Conservation (phyloP, 2,113 vertebrate genomes). For the Stegostoma tigrinum region DNA sequence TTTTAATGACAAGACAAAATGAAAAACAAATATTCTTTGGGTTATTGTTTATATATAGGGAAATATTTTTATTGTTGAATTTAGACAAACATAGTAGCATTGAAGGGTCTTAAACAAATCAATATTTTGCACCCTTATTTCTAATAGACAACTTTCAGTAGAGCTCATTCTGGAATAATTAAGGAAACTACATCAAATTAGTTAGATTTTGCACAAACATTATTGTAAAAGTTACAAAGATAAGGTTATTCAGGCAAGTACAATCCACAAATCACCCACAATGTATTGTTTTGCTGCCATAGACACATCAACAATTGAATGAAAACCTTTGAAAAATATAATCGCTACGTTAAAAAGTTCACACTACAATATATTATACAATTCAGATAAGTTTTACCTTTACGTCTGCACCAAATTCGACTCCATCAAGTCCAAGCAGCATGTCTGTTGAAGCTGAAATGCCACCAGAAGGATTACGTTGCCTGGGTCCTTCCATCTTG, state of each 20-base stretch:
- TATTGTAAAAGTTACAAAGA: background rate
- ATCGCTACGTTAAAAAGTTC: background rate
- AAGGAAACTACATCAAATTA: background rate
- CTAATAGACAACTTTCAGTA: background rate
- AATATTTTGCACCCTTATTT: background rate
- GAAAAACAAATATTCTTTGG: background rate
- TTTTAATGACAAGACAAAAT: background rate
- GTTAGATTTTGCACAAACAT: background rate
- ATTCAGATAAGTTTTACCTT: slow-evolving; percentile 59
- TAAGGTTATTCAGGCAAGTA: background rate
- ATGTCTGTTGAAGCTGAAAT: slow-evolving; percentile 78
- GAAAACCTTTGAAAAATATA: background rate
- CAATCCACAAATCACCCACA: background rate
- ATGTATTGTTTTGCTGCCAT: background rate
- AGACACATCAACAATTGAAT: background rate
- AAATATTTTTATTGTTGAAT: background rate
- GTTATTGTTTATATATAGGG: background rate
- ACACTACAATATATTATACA: background rate
- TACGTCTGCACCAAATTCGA: slow-evolving; percentile 82
- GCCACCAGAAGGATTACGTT: slow-evolving; percentile 84
- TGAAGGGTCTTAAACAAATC: background rate
- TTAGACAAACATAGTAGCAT: background rate
- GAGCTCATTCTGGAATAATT: background rate
- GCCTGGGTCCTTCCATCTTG: slow-evolving; percentile 73
- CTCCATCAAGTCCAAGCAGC: slow-evolving; percentile 83